These are phyloP conservation scores for Cotesia congregata DNA, from an alignment of 2,888 invertebrate species.

Conservation along the genomic window DNA sequence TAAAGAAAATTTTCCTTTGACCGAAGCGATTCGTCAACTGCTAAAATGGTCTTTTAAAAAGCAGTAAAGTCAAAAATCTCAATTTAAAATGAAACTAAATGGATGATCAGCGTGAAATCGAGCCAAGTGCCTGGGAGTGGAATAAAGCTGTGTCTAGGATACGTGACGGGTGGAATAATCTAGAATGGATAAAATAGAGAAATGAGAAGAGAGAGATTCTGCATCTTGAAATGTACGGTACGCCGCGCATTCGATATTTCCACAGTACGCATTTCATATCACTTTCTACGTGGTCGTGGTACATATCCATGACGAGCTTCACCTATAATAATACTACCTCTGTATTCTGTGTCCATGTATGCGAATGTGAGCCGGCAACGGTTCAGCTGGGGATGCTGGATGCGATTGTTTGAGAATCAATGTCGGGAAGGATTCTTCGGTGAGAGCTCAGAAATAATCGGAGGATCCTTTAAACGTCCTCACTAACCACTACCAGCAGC, in stretches of 20 bases:
- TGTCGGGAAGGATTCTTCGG: constrained; percentile 19
- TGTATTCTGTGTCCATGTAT: too few species aligned
- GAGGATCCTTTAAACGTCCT: constrained; percentile 18
- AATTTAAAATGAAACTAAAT: constrained; percentile 20
- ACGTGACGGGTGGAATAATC: constrained; percentile 4
- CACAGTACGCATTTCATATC: constrained; percentile 35
- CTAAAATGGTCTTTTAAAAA: too few species aligned
- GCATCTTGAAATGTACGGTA: constrained; percentile 35
- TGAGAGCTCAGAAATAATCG: constrained; percentile 10
- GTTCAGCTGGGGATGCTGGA: constrained; percentile 20
- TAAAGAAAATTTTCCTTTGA: too few species aligned
- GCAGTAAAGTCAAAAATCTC: background rate
- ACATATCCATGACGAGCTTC: constrained; percentile 15
- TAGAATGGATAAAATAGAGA: background rate
- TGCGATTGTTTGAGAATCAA: constrained; percentile 40
- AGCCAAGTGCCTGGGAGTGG: constrained; percentile 16
- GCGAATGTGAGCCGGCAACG: too few species aligned
- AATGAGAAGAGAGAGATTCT: background rate
- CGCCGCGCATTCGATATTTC: constrained; percentile 34
- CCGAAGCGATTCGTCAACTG: too few species aligned
- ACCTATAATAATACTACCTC: too few species aligned
- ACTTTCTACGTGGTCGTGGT: constrained; percentile 13
- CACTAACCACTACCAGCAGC: background rate
- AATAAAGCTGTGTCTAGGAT: constrained; percentile 12
- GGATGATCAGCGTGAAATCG: constrained; percentile 30